Percentiles rank a stretch among this genome's conserved stretches.
These are phyloP conservation scores for Paradoxurus hermaphroditus DNA, from an alignment of 2,113 vertebrate species.

Conservation along the genomic window DNA sequence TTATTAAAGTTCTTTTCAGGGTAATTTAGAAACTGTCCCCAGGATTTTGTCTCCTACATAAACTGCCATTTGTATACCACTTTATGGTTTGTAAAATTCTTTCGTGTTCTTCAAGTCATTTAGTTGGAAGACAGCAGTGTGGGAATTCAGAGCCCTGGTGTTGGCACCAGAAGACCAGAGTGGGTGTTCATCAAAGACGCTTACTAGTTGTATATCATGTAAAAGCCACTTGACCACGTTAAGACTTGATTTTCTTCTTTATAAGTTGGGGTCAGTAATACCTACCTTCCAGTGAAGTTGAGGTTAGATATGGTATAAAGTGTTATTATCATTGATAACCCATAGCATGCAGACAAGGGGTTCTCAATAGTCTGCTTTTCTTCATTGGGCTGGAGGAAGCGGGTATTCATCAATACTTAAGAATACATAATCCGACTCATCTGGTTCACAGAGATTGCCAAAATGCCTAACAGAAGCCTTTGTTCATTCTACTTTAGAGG, in stretches of 20 bases:
- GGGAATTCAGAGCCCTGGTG: neutral
- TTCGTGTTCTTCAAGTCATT: neutral
- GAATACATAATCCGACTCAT: neutral
- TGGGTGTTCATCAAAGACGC: neutral
- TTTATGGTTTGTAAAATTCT: slow-evolving; percentile 31
- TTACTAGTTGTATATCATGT: neutral
- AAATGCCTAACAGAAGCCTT: neutral
- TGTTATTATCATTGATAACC: neutral
- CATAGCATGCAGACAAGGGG: neutral
- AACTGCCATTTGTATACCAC: slow-evolving; percentile 19
- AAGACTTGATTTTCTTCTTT: neutral
- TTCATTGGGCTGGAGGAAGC: neutral
- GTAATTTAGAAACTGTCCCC: slow-evolving; percentile 34
- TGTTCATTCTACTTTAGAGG: neutral
- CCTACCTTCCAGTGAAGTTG: neutral
- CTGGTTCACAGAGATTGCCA: neutral
- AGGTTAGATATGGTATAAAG: neutral
- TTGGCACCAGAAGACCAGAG: neutral
- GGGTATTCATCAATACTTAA: neutral
- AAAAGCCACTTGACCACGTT: neutral
- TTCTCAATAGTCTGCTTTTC: slow-evolving; percentile 6
- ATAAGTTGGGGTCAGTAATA: neutral
- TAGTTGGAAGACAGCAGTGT: neutral
- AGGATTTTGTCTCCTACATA: slow-evolving; percentile 39
- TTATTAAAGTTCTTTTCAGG: slow-evolving; percentile 6